Evolutionary conservation across 2,797 vertebrate genomes (phyloP).

Genomic region (Alfaro cultratus): DNA sequence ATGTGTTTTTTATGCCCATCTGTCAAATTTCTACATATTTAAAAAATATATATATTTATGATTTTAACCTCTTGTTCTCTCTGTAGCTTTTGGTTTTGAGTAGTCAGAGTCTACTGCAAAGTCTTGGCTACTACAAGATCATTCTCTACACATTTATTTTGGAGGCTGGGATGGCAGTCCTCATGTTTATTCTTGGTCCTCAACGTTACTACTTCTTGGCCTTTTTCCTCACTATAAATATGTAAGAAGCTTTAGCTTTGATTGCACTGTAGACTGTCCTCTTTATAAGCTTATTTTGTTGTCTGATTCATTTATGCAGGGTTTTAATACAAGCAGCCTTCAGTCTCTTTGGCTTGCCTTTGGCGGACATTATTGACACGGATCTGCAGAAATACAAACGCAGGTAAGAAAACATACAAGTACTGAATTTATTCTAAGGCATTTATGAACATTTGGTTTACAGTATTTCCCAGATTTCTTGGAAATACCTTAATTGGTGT

Average conservation of each 20-base stretch:
- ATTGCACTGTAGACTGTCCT: background rate
- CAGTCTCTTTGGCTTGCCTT: conserved; percentile 89
- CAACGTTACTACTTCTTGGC: conserved; percentile 85
- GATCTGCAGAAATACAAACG: conserved; percentile 87
- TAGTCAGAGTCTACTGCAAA: conserved; percentile 80
- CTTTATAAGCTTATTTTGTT: background rate
- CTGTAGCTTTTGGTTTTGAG: conserved; percentile 87
- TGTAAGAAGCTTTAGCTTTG: conserved; percentile 79
- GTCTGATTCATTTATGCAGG: conserved; percentile 71
- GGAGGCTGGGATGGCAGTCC: conserved; percentile 80
- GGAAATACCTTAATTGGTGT: background rate
- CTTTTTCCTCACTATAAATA: conserved; percentile 86
- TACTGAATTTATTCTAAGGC: background rate
- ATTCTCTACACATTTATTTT: conserved; percentile 89
- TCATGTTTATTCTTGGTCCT: conserved; percentile 85
- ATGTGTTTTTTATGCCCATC: too few species aligned
- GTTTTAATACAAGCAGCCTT: conserved; percentile 86
- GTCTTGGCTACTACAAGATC: conserved; percentile 88
- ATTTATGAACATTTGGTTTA: background rate
- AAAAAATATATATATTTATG: background rate
- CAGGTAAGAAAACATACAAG: conserved; percentile 76
- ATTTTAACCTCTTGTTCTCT: conserved; percentile 18
- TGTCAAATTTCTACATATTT: background rate
- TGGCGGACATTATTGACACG: conserved; percentile 90
- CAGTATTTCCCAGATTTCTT: background rate